phyloP scores from a whole-genome alignment of 1,140 invertebrate genomes.

The Vollenhovia emeryi region DNA sequence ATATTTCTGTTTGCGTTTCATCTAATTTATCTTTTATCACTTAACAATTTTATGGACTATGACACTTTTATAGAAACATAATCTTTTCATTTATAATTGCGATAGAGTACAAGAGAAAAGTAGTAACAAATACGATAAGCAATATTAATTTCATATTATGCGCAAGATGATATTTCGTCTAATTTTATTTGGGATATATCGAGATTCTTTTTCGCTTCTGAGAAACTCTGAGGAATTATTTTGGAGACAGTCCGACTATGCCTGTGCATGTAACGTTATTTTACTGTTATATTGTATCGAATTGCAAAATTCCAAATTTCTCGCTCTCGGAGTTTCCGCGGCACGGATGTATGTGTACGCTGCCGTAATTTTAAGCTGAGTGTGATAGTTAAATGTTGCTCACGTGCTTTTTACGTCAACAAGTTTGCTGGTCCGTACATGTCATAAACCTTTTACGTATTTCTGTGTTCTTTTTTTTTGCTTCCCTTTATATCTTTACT shows the following conservation, averaged over 20 bases:
- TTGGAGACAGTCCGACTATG: neutral
- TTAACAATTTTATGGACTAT: neutral
- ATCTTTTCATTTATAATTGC: neutral
- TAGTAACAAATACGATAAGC: neutral
- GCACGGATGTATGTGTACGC: slow-evolving; percentile 43
- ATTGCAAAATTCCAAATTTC: slow-evolving; percentile 10
- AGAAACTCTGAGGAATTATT: slow-evolving; percentile 41
- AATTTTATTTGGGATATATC: slow-evolving; percentile 31
- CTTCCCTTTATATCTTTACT: neutral
- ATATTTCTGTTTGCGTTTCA: slow-evolving; percentile 12
- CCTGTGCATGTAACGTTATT: neutral
- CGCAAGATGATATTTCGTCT: slow-evolving; percentile 23
- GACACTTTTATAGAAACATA: no score
- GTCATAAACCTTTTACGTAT: neutral
- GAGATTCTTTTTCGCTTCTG: slow-evolving; percentile 40
- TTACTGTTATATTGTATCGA: neutral
- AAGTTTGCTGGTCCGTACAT: neutral
- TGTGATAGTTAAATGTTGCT: slow-evolving; percentile 26
- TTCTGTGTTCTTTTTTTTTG: neutral
- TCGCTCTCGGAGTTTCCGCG: slow-evolving; percentile 27
- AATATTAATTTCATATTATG: neutral
- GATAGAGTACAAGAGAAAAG: neutral
- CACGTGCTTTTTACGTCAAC: neutral
- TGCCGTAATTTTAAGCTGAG: slow-evolving; percentile 29
- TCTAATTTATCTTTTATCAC: slow-evolving; percentile 7